phyloP scores from a whole-genome alignment of 1,140 invertebrate genomes.

The Trachymyrmex septentrionalis region DNA sequence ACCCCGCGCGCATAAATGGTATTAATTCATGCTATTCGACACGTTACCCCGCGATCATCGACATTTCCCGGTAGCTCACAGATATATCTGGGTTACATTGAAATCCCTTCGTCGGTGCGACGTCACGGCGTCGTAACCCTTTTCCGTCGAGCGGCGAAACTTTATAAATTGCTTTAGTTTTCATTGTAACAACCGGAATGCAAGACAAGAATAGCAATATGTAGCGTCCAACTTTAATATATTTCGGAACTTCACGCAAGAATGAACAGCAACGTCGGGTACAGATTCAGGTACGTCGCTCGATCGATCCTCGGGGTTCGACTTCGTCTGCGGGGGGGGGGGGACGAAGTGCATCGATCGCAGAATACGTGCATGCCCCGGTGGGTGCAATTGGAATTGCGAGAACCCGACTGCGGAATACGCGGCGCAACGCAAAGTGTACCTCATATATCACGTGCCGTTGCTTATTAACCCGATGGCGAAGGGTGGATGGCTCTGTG shows the following conservation, averaged over 20 bases:
- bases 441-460: slow-evolving; percentile 24
- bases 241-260: slow-evolving; percentile 18
- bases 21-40: slow-evolving; percentile 28
- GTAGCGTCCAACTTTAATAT: slow-evolving; percentile 33
- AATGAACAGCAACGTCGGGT: slow-evolving; percentile 9
- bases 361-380: not conserved
- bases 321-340: no score
- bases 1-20: not conserved
- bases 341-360: slow-evolving; percentile 36
- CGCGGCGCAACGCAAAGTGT: not conserved
- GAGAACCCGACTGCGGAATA: slow-evolving; percentile 12
- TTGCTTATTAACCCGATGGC: slow-evolving; percentile 5
- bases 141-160: slow-evolving; percentile 8
- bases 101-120: not conserved
- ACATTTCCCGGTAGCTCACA: not conserved
- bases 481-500: no score
- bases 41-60: not conserved
- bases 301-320: slow-evolving; percentile 37
- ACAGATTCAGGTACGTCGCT: slow-evolving; percentile 20
- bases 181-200: slow-evolving; percentile 35
- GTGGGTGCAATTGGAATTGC: slow-evolving; percentile 24
- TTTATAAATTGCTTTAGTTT: slow-evolving; percentile 50
- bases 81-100: not conserved
- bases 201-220: slow-evolving; percentile 5
- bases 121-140: not conserved